A percentile compares a stretch with the other conserved stretches of the same genome.
These are phyloP conservation scores for Mythimna vitellina DNA, from an alignment of 2,888 invertebrate genomes.

Conservation along the genomic window DNA sequence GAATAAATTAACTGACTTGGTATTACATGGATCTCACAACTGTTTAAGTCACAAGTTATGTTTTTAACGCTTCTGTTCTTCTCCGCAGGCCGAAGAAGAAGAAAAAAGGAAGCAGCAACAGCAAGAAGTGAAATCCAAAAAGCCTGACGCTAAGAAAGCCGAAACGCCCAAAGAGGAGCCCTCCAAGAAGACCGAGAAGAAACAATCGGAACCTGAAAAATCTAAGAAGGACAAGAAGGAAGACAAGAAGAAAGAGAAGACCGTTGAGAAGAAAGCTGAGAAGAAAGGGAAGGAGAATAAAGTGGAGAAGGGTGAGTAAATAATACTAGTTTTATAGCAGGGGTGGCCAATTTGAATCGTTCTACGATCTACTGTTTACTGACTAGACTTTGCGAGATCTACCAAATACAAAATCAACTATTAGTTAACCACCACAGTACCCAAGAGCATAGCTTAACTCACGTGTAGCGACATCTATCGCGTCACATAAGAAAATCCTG, in stretches of 20 bases:
- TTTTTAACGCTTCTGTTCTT: not conserved
- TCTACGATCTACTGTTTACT: no score
- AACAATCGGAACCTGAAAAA: slow-evolving; percentile 62
- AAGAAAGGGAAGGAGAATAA: slow-evolving; percentile 78
- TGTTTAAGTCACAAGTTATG: no score
- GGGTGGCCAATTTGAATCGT: not conserved
- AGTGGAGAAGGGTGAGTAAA: slow-evolving; percentile 78
- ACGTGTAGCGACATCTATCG: no score
- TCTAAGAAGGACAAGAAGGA: slow-evolving; percentile 69
- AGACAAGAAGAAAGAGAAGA: slow-evolving; percentile 73
- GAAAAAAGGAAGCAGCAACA: slow-evolving; percentile 68
- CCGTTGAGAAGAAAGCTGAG: slow-evolving; percentile 71
- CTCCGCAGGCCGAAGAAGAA: slow-evolving; percentile 79
- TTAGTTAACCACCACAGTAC: no score
- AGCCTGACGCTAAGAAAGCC: slow-evolving; percentile 69
- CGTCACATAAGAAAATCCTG: no score
- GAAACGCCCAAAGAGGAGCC: slow-evolving; percentile 58
- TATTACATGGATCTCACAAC: no score
- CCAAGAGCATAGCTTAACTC: no score
- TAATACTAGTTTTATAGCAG: not conserved
- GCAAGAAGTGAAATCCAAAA: slow-evolving; percentile 70
- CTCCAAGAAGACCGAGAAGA: slow-evolving; percentile 70
- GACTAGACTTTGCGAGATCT: no score
- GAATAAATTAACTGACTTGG: no score
- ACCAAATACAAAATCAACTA: no score